Evolutionary conservation across 2,113 vertebrate genomes (phyloP).

Genomic region (Scomber scombrus): DNA sequence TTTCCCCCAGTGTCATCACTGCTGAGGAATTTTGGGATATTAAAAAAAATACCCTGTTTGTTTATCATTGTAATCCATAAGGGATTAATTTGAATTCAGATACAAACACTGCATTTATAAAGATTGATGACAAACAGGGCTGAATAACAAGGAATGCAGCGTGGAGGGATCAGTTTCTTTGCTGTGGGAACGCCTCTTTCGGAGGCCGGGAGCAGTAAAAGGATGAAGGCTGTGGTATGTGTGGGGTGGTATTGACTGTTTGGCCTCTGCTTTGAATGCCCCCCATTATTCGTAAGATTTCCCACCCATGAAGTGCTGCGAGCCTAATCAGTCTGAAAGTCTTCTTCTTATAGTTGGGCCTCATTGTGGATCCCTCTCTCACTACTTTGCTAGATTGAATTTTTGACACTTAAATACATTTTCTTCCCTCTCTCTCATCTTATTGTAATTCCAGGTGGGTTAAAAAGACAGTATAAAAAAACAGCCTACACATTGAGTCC

Average conservation of each 20-base stretch:
- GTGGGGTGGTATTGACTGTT: constrained; percentile 68
- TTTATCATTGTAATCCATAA: neutral
- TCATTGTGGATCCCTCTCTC: constrained; percentile 3
- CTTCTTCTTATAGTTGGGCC: constrained; percentile 35
- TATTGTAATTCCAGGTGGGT: neutral
- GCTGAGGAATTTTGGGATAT: constrained; percentile 3
- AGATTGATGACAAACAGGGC: constrained; percentile 48
- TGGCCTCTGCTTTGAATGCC: constrained; percentile 70
- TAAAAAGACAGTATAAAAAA: constrained; percentile 30
- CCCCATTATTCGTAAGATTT: constrained; percentile 66
- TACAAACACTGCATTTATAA: constrained; percentile 33
- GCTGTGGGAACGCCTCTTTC: constrained; percentile 52
- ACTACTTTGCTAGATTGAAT: neutral
- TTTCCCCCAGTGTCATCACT: constrained; percentile 10
- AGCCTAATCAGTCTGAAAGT: constrained; percentile 62
- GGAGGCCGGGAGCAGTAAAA: constrained; percentile 46
- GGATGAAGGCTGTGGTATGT: constrained; percentile 62
- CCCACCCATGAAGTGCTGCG: constrained; percentile 59
- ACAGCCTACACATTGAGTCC: constrained; percentile 20
- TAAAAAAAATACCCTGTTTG: neutral
- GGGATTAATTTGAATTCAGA: constrained; percentile 21
- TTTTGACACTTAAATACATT: neutral
- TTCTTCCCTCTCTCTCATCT: neutral
- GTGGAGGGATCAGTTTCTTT: constrained; percentile 52
- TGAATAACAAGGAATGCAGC: constrained; percentile 55